A percentile compares a stretch with the other conserved stretches of the same genome.
phyloP scores from a whole-genome alignment of 2,113 vertebrate species.

The Gallinago media region DNA sequence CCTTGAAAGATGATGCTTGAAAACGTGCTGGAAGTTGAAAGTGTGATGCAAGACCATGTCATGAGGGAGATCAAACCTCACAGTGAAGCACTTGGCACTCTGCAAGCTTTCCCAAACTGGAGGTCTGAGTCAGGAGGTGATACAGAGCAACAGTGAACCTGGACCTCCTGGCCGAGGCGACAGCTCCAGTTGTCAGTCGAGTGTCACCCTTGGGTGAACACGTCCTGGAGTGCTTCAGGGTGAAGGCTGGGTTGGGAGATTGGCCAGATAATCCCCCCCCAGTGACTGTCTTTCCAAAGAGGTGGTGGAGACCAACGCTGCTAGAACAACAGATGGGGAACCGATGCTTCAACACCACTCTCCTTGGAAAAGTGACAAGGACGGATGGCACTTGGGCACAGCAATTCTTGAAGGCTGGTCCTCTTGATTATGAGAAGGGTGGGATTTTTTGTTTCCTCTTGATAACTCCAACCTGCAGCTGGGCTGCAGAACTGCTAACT shows the following conservation, averaged over 20 bases:
- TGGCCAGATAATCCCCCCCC: not conserved
- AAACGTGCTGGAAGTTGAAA: not conserved
- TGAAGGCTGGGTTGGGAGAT: not conserved
- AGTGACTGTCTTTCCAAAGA: not conserved
- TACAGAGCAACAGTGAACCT: not conserved
- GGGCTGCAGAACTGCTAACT: fast-evolving
- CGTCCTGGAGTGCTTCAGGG: not conserved
- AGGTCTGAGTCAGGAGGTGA: not conserved
- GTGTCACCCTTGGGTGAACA: not conserved
- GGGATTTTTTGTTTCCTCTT: not conserved
- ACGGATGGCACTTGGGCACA: not conserved
- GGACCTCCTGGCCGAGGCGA: not conserved
- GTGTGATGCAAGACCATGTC: not conserved
- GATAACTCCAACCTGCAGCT: not conserved
- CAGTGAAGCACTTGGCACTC: not conserved
- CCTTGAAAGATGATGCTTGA: not conserved
- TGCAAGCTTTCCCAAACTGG: not conserved
- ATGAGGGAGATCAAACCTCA: not conserved
- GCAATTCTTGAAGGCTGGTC: not conserved
- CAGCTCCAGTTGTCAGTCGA: not conserved
- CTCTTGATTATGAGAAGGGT: not conserved
- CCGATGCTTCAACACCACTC: not conserved
- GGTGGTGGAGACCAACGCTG: not conserved
- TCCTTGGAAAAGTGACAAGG: not conserved
- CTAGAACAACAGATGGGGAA: not conserved